Evolutionary conservation across 2,888 invertebrate species (phyloP).

Genomic region (Hyposoter didymator): DNA sequence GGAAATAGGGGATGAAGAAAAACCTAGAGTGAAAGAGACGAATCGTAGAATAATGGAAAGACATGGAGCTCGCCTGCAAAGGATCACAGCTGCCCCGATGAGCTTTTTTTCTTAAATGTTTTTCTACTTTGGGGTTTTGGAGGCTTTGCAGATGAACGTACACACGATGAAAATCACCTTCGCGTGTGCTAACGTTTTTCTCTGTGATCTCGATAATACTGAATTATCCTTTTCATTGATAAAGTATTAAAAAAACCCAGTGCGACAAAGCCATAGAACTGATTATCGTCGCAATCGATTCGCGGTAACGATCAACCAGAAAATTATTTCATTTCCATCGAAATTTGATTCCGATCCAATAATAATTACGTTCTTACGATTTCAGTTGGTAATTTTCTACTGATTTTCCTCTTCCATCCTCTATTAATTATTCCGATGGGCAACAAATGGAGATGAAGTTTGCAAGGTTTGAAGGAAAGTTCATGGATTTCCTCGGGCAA

Average conservation of each 20-base stretch:
- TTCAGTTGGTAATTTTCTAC: not conserved
- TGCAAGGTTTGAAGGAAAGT: not conserved
- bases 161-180: slow-evolving; percentile 42
- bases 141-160: slow-evolving; percentile 44
- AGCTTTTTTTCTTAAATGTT: slow-evolving; percentile 72
- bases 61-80: slow-evolving; percentile 66
- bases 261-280: not conserved
- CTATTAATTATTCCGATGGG: not conserved
- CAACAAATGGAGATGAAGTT: not conserved
- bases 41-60: slow-evolving; percentile 67
- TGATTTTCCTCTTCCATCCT: not conserved
- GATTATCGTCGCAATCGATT: too few relatives aligned
- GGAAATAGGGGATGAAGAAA: slow-evolving; percentile 47
- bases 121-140: slow-evolving; percentile 69
- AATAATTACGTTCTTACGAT: not conserved
- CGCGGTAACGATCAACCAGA: not conserved
- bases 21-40: slow-evolving; percentile 43
- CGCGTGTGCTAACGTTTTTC: slow-evolving; percentile 41
- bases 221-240: not conserved
- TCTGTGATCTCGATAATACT: not conserved
- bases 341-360: too few relatives aligned
- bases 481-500: not conserved
- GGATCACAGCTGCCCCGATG: slow-evolving; percentile 78
- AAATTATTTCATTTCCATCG: not conserved
- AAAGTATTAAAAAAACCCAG: not conserved